phyloP scores from a whole-genome alignment of 2,797 vertebrate genomes.

The Peromyscus aztecus region DNA sequence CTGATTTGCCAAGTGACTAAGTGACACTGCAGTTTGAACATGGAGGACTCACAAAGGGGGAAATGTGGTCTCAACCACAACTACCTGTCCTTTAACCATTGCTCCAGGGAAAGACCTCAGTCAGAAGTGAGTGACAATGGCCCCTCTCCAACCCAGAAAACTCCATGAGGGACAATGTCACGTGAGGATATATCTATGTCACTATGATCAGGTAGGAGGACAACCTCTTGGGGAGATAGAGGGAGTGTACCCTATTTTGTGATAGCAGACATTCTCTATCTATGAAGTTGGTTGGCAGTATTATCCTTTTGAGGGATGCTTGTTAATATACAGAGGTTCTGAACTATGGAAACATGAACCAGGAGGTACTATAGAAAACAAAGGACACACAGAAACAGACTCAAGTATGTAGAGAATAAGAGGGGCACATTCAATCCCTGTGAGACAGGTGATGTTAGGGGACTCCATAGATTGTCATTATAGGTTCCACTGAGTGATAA shows the following conservation, averaged over 20 bases:
- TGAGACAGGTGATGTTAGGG: neutral
- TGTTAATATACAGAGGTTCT: neutral
- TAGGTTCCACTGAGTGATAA: neutral
- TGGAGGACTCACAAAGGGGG: neutral
- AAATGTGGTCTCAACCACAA: neutral
- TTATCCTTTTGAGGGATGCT: neutral
- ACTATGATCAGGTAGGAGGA: neutral
- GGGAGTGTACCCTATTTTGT: neutral
- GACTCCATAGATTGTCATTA: neutral
- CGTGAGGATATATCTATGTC: neutral
- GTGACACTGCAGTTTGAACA: neutral
- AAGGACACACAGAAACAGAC: neutral
- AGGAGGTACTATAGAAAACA: neutral
- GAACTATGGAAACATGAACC: neutral
- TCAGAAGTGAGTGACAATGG: neutral
- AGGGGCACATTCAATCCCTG: neutral
- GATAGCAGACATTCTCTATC: constrained; percentile 8
- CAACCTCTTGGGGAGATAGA: neutral
- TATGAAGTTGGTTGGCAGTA: neutral
- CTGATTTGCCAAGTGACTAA: neutral
- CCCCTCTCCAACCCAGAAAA: neutral
- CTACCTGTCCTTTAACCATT: neutral
- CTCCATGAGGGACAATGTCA: neutral
- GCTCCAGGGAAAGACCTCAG: neutral
- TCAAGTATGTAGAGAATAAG: neutral